Evolutionary conservation across 2,888 invertebrate species (phyloP), one percentile per base, ranked within the genome.

Genomic region (Macrophya alboannulata): DNA sequence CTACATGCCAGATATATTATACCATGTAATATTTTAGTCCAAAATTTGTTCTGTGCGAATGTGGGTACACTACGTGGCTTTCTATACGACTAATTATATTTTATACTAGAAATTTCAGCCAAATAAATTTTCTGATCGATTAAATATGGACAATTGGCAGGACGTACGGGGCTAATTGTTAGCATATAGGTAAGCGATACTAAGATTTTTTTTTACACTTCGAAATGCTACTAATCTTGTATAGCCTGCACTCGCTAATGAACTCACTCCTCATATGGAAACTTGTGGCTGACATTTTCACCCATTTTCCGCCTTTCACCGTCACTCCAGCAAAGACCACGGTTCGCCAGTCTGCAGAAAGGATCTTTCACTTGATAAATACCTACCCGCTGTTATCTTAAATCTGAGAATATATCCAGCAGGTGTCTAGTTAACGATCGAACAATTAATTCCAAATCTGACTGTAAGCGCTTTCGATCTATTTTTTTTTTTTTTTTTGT

Each of bases 271-370:
- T 48, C 86, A 43, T n/a, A 86, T 48, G 21, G 81, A 81, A 87
- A 71, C 51, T 83, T 87, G 31, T n/a, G 87, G 59, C 59, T 91
- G 89, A 86, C 88, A 90, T 90, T 91, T 90, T 90, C 89, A 85
- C 86, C 85, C 40, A 86, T 83, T 74, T 76, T 84, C 81, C 62
- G 88, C 89, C 91, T 90, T 90, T 90, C 90, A 90, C 89, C 87
- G 31, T 83, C 74, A 85, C 76, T 86, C 74, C 71, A 37, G 17
- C 4, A 37, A 17, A 10, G 5, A 15, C 12, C 15, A 81, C 62
- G 62, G 59, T n/a, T 55, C 37, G 37, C 21, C 21, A 76, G 31
- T 37, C 37, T 77, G 74, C 68, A 25, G 55, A 21, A 37, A 68
- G 37, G 68, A 68, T 68, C 68, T 68, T 68, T 68, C 68, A 68